phyloP scores from a whole-genome alignment of 2,888 invertebrate species.

The Lucinisca nassula region DNA sequence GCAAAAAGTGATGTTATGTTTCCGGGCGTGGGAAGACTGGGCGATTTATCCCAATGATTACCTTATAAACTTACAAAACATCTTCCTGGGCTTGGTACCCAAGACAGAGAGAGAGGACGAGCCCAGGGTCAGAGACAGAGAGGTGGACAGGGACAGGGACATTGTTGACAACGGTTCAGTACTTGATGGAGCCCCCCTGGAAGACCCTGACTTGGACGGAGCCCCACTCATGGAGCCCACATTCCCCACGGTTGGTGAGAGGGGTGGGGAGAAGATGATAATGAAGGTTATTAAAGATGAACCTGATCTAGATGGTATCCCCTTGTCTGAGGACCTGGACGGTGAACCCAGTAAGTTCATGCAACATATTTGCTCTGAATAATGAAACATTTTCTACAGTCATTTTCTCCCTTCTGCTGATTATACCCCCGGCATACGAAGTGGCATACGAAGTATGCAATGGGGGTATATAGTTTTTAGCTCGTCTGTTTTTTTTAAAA shows the following conservation, averaged over 20 bases:
- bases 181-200: slow-evolving; percentile 86
- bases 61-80: slow-evolving; percentile 95
- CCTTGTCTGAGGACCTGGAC: slow-evolving; percentile 90
- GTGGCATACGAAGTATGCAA: too few species aligned
- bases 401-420: too few species aligned
- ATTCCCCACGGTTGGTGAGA: slow-evolving; percentile 52
- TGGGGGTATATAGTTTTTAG: too few species aligned
- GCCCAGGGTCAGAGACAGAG: slow-evolving; percentile 3
- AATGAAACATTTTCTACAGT: too few species aligned
- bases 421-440: too few species aligned
- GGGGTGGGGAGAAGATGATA: slow-evolving; percentile 18
- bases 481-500: too few species aligned
- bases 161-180: slow-evolving; percentile 72
- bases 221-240: slow-evolving; percentile 71
- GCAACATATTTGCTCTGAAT: too few species aligned
- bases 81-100: slow-evolving; percentile 94
- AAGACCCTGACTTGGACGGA: slow-evolving; percentile 82
- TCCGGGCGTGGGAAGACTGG: slow-evolving; percentile 99
- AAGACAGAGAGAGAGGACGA: slow-evolving; percentile 5
- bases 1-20: slow-evolving; percentile 94
- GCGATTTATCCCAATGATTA: slow-evolving; percentile 98
- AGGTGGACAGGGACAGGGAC: slow-evolving; percentile 1
- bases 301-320: slow-evolving; percentile 90
- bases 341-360: slow-evolving; percentile 91
- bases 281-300: slow-evolving; percentile 13